phyloP scores from a whole-genome alignment of 1,140 invertebrate genomes.

The Goniozus legneri region DNA sequence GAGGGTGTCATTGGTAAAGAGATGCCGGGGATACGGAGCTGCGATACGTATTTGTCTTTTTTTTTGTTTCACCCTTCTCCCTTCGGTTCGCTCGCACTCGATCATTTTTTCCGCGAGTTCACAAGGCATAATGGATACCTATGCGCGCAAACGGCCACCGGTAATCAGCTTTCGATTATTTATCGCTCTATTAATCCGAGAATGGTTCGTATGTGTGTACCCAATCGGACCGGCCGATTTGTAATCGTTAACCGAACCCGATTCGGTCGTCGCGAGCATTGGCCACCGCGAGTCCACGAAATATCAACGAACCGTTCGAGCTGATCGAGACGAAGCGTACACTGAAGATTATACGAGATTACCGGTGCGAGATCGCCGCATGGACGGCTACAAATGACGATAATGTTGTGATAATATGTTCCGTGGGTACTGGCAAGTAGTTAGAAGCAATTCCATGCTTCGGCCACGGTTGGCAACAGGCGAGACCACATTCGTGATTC shows the following conservation, averaged over 20 bases:
- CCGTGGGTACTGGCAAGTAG: not conserved
- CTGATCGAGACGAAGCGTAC: slow-evolving; percentile 15
- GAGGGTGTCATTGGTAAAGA: not conserved
- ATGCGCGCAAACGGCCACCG: slow-evolving; percentile 19
- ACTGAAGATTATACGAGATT: not conserved
- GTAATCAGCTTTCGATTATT: slow-evolving; percentile 52
- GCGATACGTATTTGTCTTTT: not conserved
- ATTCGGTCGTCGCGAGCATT: slow-evolving; percentile 17
- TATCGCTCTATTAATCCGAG: slow-evolving; percentile 49
- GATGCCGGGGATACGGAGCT: not conserved
- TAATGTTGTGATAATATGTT: not conserved
- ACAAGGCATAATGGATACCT: slow-evolving; percentile 2
- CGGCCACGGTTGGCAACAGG: too few species aligned
- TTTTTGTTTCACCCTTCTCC: slow-evolving; percentile 15
- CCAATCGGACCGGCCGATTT: slow-evolving; percentile 46
- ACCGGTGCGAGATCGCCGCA: not conserved
- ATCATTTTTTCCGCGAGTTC: slow-evolving; percentile 13
- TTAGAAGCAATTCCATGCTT: not conserved
- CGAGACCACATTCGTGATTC: too few species aligned
- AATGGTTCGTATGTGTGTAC: too few species aligned
- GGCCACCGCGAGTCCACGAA: slow-evolving; percentile 8
- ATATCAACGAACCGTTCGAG: not conserved
- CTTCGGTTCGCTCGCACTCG: slow-evolving; percentile 18
- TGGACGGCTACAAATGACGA: not conserved
- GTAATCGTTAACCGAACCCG: slow-evolving; percentile 47